Evolutionary conservation across 2,797 vertebrate genomes (phyloP).

Genomic region (Sebastes vulpes): DNA sequence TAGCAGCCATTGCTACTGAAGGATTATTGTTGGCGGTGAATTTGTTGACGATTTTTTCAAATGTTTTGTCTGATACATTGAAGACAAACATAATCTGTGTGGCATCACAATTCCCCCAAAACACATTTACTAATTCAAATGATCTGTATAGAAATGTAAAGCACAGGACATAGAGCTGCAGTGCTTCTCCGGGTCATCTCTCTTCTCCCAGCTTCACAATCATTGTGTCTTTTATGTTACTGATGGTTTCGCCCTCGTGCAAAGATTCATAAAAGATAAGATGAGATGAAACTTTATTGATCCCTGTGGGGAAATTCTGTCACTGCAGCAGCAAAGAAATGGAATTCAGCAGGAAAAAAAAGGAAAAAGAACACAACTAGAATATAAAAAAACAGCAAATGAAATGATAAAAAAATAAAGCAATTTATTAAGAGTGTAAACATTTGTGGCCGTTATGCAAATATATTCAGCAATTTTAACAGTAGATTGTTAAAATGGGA

Average conservation of each 20-base stretch:
- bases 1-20: background rate
- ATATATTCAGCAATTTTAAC: background rate
- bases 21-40: background rate
- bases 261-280: constrained; percentile 51
- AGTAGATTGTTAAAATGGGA: background rate
- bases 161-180: background rate
- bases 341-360: background rate
- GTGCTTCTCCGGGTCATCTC: background rate
- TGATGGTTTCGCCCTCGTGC: constrained; percentile 28
- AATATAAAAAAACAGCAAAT: constrained; percentile 6
- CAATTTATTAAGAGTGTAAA: background rate
- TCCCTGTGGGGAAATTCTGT: constrained; percentile 39
- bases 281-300: constrained; percentile 57
- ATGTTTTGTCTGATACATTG: background rate
- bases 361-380: background rate
- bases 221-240: constrained; percentile 11
- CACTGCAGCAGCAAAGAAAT: constrained; percentile 28
- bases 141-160: background rate
- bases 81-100: background rate
- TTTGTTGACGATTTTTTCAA: background rate
- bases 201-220: background rate
- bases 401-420: background rate
- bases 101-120: background rate
- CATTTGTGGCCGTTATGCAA: background rate
- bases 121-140: background rate